phyloP scores from a whole-genome alignment of 2,113 vertebrate genomes.

The Tachysurus fulvidraco region DNA sequence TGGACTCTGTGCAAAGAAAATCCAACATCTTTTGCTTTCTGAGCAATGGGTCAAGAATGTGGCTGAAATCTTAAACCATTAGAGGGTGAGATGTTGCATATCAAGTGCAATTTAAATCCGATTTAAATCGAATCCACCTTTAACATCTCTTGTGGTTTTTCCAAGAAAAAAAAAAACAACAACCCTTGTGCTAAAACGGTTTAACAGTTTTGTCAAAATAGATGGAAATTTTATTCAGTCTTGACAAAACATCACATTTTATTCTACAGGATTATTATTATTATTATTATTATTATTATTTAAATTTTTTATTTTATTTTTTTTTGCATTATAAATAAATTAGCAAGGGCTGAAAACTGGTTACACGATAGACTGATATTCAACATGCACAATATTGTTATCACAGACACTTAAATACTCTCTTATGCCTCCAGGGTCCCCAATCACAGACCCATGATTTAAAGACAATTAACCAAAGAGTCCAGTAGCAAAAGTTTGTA shows the following conservation, averaged over 20 bases:
- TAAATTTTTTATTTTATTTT: neutral
- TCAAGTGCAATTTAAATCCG: constrained; percentile 31
- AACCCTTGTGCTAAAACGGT: neutral
- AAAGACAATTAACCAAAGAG: neutral
- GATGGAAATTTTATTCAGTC: constrained; percentile 61
- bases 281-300: too few species aligned
- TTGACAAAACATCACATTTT: constrained; percentile 51
- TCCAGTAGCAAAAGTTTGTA: neutral
- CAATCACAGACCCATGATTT: neutral
- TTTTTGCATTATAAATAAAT: constrained; percentile 38
- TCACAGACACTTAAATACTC: neutral
- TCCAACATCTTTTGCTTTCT: neutral
- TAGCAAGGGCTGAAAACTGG: neutral
- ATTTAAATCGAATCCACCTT: constrained; percentile 36
- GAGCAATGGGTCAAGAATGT: constrained; percentile 25
- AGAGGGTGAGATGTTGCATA: constrained; percentile 35
- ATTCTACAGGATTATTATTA: constrained; percentile 24
- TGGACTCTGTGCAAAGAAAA: constrained; percentile 35
- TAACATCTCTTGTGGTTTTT: neutral
- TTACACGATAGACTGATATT: neutral
- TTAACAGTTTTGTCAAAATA: constrained; percentile 54
- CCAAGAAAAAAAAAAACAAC: too few species aligned
- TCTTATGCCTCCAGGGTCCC: neutral
- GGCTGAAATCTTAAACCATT: constrained; percentile 25
- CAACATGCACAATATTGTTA: neutral